A percentile compares a stretch with the other conserved stretches of the same genome.
These are phyloP conservation scores for Hecatera dysodea DNA, from an alignment of 2,888 invertebrate species.

Conservation along the genomic window DNA sequence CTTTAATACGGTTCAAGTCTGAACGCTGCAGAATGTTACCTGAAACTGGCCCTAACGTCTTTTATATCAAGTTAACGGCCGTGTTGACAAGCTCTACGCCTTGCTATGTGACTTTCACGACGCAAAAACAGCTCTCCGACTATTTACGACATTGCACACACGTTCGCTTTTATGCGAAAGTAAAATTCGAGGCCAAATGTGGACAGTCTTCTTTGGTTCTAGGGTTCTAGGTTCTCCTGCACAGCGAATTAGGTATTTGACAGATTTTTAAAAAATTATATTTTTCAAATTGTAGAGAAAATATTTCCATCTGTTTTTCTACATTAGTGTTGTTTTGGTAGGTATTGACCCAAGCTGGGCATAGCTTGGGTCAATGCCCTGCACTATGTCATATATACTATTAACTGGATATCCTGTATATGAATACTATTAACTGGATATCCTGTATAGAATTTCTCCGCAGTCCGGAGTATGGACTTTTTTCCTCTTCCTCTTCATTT, in stretches of 20 bases:
- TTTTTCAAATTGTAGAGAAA: background rate
- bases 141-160: slow-evolving; percentile 43
- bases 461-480: no score
- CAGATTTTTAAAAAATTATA: background rate
- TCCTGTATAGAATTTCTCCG: no score
- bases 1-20: slow-evolving; percentile 10
- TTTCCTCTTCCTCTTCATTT: no score
- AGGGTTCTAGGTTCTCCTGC: background rate
- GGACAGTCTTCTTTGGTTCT: background rate
- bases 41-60: slow-evolving; percentile 38
- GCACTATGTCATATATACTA: no score
- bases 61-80: slow-evolving; percentile 70
- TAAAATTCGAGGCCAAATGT: slow-evolving; percentile 12
- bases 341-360: no score
- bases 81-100: slow-evolving; percentile 67
- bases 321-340: no score
- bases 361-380: no score
- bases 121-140: slow-evolving; percentile 20
- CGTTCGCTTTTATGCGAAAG: slow-evolving; percentile 18
- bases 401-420: no score
- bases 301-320: no score
- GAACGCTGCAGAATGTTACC: slow-evolving; percentile 40
- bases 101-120: slow-evolving; percentile 51
- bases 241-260: background rate
- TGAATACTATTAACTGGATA: no score